Conservation (phyloP, 1,140 invertebrate genomes). For the Chymomyza costata region DNA sequence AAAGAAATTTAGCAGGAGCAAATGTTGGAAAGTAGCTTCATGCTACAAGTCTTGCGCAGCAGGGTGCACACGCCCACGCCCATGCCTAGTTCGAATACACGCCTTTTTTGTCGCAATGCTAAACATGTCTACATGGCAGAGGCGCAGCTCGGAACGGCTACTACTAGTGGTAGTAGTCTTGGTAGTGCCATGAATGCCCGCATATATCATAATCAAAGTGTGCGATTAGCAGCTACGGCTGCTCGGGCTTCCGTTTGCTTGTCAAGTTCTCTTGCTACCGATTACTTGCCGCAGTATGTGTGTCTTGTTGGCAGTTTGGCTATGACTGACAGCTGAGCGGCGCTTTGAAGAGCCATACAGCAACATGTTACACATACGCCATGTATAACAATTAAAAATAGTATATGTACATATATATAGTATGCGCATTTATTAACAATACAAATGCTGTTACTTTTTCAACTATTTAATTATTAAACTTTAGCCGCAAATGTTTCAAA, state of each 20-base stretch:
- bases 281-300: neutral
- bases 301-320: neutral
- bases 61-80: too few relatives aligned
- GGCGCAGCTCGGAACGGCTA: constrained; percentile 7
- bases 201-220: constrained; percentile 45
- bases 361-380: constrained; percentile 26
- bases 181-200: constrained; percentile 34
- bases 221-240: constrained; percentile 29
- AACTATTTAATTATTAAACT: constrained; percentile 65
- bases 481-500: constrained; percentile 57
- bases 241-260: constrained; percentile 35
- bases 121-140: constrained; percentile 1
- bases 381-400: constrained; percentile 44
- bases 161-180: too few relatives aligned
- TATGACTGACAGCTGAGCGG: too few relatives aligned
- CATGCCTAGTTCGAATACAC: too few relatives aligned
- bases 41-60: constrained; percentile 7
- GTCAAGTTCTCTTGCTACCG: constrained; percentile 12
- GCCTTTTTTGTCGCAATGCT: too few relatives aligned
- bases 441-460: too few relatives aligned
- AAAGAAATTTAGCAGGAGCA: too few relatives aligned
- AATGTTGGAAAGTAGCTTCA: constrained; percentile 5
- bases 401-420: too few relatives aligned
- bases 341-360: too few relatives aligned
- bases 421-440: too few relatives aligned